Percentiles rank a stretch among this genome's conserved stretches.
phyloP scores from a whole-genome alignment of 2,888 invertebrate species.

The Tiphia femorata region DNA sequence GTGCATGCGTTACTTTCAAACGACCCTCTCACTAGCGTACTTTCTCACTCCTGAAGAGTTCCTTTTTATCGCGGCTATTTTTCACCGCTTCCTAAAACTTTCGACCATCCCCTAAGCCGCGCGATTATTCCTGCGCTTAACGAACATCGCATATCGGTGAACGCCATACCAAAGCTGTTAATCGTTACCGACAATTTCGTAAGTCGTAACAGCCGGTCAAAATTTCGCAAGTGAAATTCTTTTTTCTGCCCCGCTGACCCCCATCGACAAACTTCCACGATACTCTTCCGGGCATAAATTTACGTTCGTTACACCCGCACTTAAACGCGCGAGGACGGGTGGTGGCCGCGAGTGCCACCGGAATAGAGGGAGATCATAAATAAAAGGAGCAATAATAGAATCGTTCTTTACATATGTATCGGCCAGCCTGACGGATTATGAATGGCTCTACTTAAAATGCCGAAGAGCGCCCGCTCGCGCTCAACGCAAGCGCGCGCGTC shows the following conservation, averaged over 20 bases:
- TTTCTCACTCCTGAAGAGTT: too few species aligned
- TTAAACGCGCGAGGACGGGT: too few species aligned
- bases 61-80: too few species aligned
- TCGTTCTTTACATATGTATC: slow-evolving; percentile 36
- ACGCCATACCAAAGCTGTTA: too few species aligned
- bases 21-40: too few species aligned
- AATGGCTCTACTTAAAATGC: slow-evolving; percentile 34
- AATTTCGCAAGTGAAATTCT: background rate
- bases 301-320: slow-evolving; percentile 28
- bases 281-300: slow-evolving; percentile 23
- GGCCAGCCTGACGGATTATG: slow-evolving; percentile 30
- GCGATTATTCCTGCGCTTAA: too few species aligned
- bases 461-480: slow-evolving; percentile 13
- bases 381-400: slow-evolving; percentile 29
- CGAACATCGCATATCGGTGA: too few species aligned
- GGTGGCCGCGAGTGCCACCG: slow-evolving; percentile 24
- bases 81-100: too few species aligned
- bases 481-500: background rate
- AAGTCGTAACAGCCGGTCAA: background rate
- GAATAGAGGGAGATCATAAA: slow-evolving; percentile 25
- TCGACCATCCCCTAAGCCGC: too few species aligned
- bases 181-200: too few species aligned
- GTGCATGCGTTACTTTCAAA: too few species aligned
- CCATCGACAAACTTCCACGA: background rate
- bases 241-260: background rate